Percentiles rank a stretch among this genome's conserved stretches.
Conservation (phyloP, 2,797 vertebrate genomes). For the Aeoliscus strigatus region DNA sequence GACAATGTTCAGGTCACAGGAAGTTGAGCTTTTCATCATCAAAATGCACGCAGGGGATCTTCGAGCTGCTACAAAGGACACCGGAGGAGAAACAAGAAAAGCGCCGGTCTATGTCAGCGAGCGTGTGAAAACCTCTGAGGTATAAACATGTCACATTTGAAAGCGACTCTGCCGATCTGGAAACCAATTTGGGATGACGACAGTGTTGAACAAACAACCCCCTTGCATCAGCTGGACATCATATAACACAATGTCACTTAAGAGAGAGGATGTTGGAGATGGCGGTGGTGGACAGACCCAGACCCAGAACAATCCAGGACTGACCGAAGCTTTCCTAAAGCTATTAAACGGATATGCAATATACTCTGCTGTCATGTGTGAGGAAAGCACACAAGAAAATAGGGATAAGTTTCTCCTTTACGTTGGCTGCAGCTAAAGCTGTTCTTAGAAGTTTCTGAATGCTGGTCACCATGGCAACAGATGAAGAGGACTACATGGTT, state of each 20-base stretch:
- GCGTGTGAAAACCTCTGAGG: slow-evolving; percentile 6
- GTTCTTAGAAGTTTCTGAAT: slow-evolving; percentile 20
- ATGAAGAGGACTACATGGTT: slow-evolving; percentile 22
- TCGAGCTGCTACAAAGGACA: slow-evolving; percentile 18
- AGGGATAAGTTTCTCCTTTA: slow-evolving; percentile 9
- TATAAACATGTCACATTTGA: slow-evolving; percentile 21
- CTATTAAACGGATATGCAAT: not conserved
- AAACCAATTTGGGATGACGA: slow-evolving; percentile 19
- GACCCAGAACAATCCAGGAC: not conserved
- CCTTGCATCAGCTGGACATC: not conserved
- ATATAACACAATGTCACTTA: not conserved
- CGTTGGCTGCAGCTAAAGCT: slow-evolving; percentile 14
- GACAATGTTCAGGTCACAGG: slow-evolving; percentile 25
- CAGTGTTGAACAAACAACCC: not conserved
- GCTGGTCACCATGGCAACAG: slow-evolving; percentile 40
- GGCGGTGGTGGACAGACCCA: too few species aligned
- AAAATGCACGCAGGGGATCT: slow-evolving; percentile 27
- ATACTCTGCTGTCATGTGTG: not conserved
- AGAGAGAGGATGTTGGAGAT: not conserved
- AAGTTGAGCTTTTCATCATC: slow-evolving; percentile 48
- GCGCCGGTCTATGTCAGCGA: not conserved
- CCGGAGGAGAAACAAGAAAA: not conserved
- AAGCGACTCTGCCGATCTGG: slow-evolving; percentile 11
- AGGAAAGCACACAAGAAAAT: slow-evolving; percentile 1
- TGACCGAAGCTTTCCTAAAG: not conserved